Conservation (phyloP, 2,797 vertebrate genomes). For the Molossus alvarezi region DNA sequence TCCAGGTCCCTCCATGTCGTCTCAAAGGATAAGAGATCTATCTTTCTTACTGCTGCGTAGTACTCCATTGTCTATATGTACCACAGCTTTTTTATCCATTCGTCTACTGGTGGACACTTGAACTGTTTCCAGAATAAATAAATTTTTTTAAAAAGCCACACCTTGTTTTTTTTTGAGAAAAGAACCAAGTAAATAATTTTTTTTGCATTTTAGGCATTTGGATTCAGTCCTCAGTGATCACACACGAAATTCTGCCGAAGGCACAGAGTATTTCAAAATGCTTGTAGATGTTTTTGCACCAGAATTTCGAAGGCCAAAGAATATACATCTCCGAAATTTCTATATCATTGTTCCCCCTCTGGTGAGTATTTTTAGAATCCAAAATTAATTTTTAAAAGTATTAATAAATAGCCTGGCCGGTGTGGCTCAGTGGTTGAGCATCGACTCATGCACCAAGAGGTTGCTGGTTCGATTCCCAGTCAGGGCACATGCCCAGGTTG, state of each 20-base stretch:
- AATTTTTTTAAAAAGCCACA: neutral
- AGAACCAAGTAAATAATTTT: neutral
- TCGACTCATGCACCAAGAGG: no score
- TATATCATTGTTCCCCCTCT: conserved; percentile 99
- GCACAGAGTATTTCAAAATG: conserved; percentile 99
- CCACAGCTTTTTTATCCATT: no score
- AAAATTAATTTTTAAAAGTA: conserved; percentile 19
- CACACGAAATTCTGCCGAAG: conserved; percentile 98
- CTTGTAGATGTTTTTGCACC: conserved; percentile 98
- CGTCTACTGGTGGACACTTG: no score
- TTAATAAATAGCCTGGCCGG: neutral
- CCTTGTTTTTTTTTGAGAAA: neutral
- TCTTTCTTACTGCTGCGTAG: no score
- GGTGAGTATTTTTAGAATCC: conserved; percentile 90
- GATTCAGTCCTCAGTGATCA: conserved; percentile 97
- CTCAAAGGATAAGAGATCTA: no score
- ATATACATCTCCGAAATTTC: conserved; percentile 99
- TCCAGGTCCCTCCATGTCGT: no score
- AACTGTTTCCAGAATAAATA: no score
- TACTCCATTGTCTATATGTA: no score
- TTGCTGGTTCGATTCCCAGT: no score
- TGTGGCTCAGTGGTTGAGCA: no score
- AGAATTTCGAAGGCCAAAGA: conserved; percentile 98
- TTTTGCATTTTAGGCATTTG: conserved; percentile 90
- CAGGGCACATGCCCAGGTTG: no score